These are phyloP conservation scores for Caenorhabditis angaria DNA, from an alignment of 2,888 invertebrate genomes.

Conservation along the genomic window DNA sequence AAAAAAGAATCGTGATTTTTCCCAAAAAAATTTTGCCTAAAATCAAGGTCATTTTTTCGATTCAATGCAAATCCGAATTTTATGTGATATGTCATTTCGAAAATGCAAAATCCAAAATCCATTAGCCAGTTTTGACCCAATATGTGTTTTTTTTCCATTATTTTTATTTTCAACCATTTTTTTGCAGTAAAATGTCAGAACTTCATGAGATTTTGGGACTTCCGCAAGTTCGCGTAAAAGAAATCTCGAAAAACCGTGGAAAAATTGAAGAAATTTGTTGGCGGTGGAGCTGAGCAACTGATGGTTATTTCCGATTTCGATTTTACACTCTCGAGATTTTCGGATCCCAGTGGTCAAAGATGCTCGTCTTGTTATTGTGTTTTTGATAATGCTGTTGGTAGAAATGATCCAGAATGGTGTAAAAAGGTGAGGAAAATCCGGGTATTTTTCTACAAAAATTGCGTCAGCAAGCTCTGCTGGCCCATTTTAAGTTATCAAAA, in stretches of 20 bases:
- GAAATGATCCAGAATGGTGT: constrained; percentile 38
- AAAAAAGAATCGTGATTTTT: not conserved
- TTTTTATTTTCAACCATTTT: not conserved
- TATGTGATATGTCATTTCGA: constrained; percentile 7
- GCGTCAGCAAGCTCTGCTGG: not conserved
- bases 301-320: constrained; percentile 71
- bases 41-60: not conserved
- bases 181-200: constrained; percentile 9
- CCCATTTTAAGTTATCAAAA: too few relatives aligned
- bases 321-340: constrained; percentile 65
- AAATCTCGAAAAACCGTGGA: constrained; percentile 28
- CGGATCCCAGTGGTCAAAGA: constrained; percentile 57
- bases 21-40: too few relatives aligned
- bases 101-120: not conserved
- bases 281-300: constrained; percentile 42
- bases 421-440: constrained; percentile 19
- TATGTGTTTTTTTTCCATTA: not conserved
- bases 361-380: constrained; percentile 71
- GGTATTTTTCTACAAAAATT: not conserved
- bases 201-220: constrained; percentile 25
- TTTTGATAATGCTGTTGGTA: constrained; percentile 63
- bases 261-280: constrained; percentile 41
- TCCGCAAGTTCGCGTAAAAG: constrained; percentile 47
- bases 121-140: not conserved
- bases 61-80: not conserved